Evolutionary conservation across 2,797 vertebrate species (phyloP).

Genomic region (Pangasius krempfi): DNA sequence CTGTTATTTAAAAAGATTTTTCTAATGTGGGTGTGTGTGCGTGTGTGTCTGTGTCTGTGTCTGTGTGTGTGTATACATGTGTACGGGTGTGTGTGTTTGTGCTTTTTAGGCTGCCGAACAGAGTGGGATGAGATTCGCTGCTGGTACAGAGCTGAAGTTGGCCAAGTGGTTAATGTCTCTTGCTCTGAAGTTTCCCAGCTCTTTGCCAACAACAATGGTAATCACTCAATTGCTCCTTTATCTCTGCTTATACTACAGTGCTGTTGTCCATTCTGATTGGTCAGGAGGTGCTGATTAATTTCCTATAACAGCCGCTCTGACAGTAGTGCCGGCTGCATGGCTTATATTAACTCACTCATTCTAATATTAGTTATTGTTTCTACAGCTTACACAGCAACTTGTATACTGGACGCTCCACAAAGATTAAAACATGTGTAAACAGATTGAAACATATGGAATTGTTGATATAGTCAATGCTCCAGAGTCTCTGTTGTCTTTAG

Average conservation of each 20-base stretch:
- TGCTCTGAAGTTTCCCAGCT: slow-evolving; percentile 73
- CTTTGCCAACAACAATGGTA: slow-evolving; percentile 73
- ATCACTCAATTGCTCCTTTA: slow-evolving; percentile 29
- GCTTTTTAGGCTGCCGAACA: slow-evolving; percentile 69
- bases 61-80: not conserved
- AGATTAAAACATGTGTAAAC: not conserved
- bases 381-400: not conserved
- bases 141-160: slow-evolving; percentile 71
- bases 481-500: not conserved
- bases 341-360: not conserved
- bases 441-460: not conserved
- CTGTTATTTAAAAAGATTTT: not conserved
- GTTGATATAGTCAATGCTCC: not conserved
- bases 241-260: not conserved
- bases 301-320: not conserved
- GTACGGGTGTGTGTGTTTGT: not conserved
- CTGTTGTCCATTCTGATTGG: slow-evolving; percentile 8
- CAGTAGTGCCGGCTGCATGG: not conserved
- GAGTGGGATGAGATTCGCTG: slow-evolving; percentile 72
- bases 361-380: not conserved
- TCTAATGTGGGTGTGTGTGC: not conserved
- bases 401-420: not conserved
- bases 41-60: not conserved
- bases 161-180: slow-evolving; percentile 71
- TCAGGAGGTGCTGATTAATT: not conserved